Evolutionary conservation across 2,888 invertebrate genomes (phyloP), one percentile per base, ranked within the genome.

Genomic region (Heliconius hortense): DNA sequence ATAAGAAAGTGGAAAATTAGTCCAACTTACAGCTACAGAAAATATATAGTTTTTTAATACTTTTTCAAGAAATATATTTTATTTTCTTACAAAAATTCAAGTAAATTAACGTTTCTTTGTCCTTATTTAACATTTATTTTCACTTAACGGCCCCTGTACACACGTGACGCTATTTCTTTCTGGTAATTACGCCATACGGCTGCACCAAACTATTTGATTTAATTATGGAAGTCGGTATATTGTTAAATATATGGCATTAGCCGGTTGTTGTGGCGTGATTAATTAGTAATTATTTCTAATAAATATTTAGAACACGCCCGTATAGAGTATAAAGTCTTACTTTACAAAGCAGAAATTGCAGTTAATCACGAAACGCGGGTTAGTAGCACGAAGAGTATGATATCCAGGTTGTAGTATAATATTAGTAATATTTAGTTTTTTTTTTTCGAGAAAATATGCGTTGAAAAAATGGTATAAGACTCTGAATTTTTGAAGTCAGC

Each of bases 301-400:
- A 43, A 62, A 59, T 62, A 71, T 71, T 71, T 39, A 71, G 59
- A 56, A 24, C 56, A 31, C 69, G 69, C 69, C 69, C 56, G 31
- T 69, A 56, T 24, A 43, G 15, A 66, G 56, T 35, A 69, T 31
- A 53, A 69, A 69, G 69, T 69, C 69, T 69, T 69, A 69, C 15
- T 56, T 68, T 68, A 70, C 28, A 70, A 77, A 77, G 39, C 63
- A 53, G 73, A 76, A 79, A 79, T 75, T 79, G 78, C 78, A 72
- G 26, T 68, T 76, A 43, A 75, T 72, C 79, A 79, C 79, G 79
- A 69, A 15, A 78, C 64, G 53, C 31, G 48, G 64, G 15, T 43
- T 11, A 68, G 72, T 72, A 76, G 72, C 67, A 43, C 69, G 66
- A 72, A 56, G 56, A 56, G 31, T 24, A n/a, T 69, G 4, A 69